Evolutionary conservation across 2,113 vertebrate genomes (phyloP), one percentile per base, ranked within the genome.

Genomic region (Prunella fulvescens): DNA sequence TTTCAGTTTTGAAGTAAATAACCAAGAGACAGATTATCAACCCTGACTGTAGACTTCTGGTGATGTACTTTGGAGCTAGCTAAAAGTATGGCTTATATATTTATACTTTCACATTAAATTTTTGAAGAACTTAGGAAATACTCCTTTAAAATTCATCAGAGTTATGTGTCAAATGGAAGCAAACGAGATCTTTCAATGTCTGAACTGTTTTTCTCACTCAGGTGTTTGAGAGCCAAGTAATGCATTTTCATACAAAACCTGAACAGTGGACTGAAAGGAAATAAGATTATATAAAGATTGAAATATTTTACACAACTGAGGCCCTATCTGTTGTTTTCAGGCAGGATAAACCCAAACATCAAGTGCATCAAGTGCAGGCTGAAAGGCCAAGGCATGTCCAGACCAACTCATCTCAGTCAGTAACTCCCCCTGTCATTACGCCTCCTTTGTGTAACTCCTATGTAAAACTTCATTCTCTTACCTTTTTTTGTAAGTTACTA

Each of bases 381-480:
- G 62, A 47, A 28, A 81, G 37, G 64, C 17, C 37, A 69, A 61
- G 25, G 60, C 14, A 33, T 4, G 7, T 51, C 19, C 37, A n/a
- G 35, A 31, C 51, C 17, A 80, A 33, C 19, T 47, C 19, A 76
- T 25, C 45, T 35, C 28, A 79, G 65, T 4, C 48, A 51, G 15
- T 25, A 81, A 40, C 9, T 61, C 28, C 10, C 18, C 24, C 44
- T 40, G 8, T 15, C 20, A 19, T 28, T 56, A 62, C 0, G 0
- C 6, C 12, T 18, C 58, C n/a, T 39, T 92, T 83, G 44, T 26
- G 6, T 33, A 67, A 80, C 14, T 4, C 9, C 56, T 1, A 5
- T 6, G 33, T 23, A 56, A 74, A 92, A 70, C 26, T 33, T 62
- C 16, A n/a, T 44, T 69, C 10, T 92, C 56, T 72, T 65, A 65